Conservation (phyloP, 1,140 invertebrate genomes). For the Phymastichus coffea region DNA sequence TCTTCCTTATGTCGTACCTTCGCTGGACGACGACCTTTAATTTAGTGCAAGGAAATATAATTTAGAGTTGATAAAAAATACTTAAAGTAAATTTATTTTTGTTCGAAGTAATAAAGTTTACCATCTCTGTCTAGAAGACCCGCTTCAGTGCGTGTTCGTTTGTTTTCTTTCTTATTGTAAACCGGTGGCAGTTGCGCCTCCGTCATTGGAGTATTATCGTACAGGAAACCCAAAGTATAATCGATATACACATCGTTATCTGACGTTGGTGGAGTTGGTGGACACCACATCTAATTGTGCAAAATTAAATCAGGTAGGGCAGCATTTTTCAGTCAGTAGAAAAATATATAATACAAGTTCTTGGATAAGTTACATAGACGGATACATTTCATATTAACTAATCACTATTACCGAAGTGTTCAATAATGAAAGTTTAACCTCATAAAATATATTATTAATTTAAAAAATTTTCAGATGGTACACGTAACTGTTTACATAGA, state of each 20-base stretch:
- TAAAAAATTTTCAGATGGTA: constrained; percentile 1
- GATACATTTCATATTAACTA: no score
- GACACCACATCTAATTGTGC: constrained; percentile 83
- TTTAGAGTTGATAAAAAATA: not conserved
- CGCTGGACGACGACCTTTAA: constrained; percentile 60
- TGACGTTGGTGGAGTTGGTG: constrained; percentile 89
- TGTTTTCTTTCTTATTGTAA: constrained; percentile 78
- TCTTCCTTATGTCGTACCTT: constrained; percentile 76
- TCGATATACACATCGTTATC: constrained; percentile 92
- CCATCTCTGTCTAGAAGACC: constrained; percentile 52
- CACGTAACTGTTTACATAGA: no score
- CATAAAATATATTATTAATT: constrained; percentile 8
- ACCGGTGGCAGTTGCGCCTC: constrained; percentile 84
- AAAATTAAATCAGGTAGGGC: constrained; percentile 14
- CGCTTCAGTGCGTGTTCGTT: constrained; percentile 69
- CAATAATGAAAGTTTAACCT: constrained; percentile 12
- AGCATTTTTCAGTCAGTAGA: no score
- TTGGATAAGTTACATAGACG: no score
- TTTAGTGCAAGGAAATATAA: not conserved
- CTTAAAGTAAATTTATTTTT: not conserved
- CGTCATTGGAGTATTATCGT: constrained; percentile 78
- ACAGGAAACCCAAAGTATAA: constrained; percentile 79
- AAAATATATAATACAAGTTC: no score
- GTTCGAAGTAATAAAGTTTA: constrained; percentile 26
- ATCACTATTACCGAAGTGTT: not conserved